Base-by-base conservation (phyloP, 2,888 invertebrate species). In the Scaptomyza polygonia region DNA sequence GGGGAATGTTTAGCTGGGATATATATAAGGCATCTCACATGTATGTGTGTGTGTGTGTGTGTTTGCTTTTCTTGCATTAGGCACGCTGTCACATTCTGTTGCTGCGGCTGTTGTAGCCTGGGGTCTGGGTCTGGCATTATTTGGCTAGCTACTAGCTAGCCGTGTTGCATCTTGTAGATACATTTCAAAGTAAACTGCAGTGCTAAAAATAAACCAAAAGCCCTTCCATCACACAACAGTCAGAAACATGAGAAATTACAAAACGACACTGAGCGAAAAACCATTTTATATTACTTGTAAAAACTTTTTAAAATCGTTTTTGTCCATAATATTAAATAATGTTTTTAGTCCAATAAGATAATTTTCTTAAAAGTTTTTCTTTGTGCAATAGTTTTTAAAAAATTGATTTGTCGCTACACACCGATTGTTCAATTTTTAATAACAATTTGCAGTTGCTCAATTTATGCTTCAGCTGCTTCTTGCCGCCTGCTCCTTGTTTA, bases 151-250 rank as follows among this genome's bases (percentile, higher is more conserved):
- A 48, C 54, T 67, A 48, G 69, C 62, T 48, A 48, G 40, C 29
- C 21, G 48, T 45, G 61, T 51, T 73, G 74, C 57, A 68, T 65
- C 68, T 80, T 68, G 63, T 67, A 71, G 86, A 79, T 79, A 83
- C 86, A 83, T 86, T 76, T 86, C 77, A 83, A 79, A 83, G 79
- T 55, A 71, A 83, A 69, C 58, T 81, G 79, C 85, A 69, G 67
- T 47, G 62, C 87, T 80, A 80, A 81, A 80, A 85, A 80, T 80
- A 80, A 66, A 57, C 29, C 36, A 64, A 63, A 81, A 84, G 80
- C 87, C 87, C 85, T 86, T 86, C 87, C 87, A 81, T 86, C 78
- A 77, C 42, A 16, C 49, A 34, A 8, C 44, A 45, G 67, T 12
- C 56, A 58, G 30, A 44, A 74, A 30, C 32, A 77, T 53, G 49